These are phyloP conservation scores for Dasysyrphus tricinctus DNA, from an alignment of 2,888 invertebrate species.

Conservation along the genomic window DNA sequence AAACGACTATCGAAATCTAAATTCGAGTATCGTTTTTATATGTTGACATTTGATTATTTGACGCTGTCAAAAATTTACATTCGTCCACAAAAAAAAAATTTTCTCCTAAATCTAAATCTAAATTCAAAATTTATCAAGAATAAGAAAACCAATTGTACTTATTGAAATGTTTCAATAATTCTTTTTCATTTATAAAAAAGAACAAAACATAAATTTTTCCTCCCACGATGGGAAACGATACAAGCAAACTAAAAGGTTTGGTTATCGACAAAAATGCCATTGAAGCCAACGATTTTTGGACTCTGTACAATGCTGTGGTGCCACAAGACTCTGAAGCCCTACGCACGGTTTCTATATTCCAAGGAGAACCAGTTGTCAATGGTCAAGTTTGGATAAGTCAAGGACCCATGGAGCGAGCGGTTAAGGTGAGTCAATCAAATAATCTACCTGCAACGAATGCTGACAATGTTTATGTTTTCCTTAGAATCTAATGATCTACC, in stretches of 20 bases:
- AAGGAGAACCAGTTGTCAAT: conserved; percentile 88
- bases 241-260: conserved; percentile 88
- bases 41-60: conserved; percentile 13
- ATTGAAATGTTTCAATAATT: conserved; percentile 48
- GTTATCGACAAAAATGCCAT: conserved; percentile 89
- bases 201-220: background rate
- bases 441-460: background rate
- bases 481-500: conserved; percentile 92
- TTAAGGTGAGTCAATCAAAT: conserved; percentile 86
- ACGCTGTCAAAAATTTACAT: conserved; percentile 41
- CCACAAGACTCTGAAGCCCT: conserved; percentile 83
- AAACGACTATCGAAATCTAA: background rate
- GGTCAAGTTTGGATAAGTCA: conserved; percentile 87
- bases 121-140: background rate
- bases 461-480: background rate
- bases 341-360: conserved; percentile 89
- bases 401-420: conserved; percentile 90
- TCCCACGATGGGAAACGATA: conserved; percentile 90
- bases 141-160: background rate
- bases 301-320: conserved; percentile 85
- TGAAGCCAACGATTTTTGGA: conserved; percentile 92
- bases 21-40: conserved; percentile 19
- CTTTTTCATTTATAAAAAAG: background rate
- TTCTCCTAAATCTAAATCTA: conserved; percentile 8
- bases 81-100: conserved; percentile 32